Conservation (phyloP, 2,113 vertebrate species). For the Ranitomeya variabilis region DNA sequence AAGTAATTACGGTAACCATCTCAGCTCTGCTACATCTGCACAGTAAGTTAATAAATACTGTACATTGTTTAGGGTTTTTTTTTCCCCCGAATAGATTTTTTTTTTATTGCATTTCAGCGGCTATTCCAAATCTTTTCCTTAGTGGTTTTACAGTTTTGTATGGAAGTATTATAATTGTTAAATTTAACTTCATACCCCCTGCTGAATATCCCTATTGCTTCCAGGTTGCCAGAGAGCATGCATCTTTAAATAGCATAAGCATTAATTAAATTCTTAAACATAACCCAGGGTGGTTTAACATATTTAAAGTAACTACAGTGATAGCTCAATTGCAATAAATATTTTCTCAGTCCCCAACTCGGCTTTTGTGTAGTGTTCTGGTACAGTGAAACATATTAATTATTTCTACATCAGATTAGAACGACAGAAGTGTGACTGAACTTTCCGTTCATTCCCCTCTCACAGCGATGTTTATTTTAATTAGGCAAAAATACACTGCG, state of each 20-base stretch:
- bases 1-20: no score
- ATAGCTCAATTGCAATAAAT: constrained; percentile 38
- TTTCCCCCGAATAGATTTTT: not conserved
- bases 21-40: no score
- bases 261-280: constrained; percentile 50
- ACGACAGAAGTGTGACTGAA: constrained; percentile 45
- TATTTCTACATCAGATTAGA: constrained; percentile 54
- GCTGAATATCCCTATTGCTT: constrained; percentile 36
- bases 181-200: constrained; percentile 31
- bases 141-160: not conserved
- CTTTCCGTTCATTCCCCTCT: constrained; percentile 46
- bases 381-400: constrained; percentile 49
- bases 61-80: no score
- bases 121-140: constrained; percentile 4
- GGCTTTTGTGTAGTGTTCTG: constrained; percentile 34
- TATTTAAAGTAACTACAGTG: constrained; percentile 19
- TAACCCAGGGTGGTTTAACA: constrained; percentile 44
- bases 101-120: not conserved
- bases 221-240: not conserved
- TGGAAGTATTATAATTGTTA: not conserved
- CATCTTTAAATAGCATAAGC: constrained; percentile 38
- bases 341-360: constrained; percentile 37
- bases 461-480: constrained; percentile 57
- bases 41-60: no score
- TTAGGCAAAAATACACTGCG: constrained; percentile 47